Base-by-base conservation (phyloP, 2,113 vertebrate genomes). In the Barnardius zonarius region DNA sequence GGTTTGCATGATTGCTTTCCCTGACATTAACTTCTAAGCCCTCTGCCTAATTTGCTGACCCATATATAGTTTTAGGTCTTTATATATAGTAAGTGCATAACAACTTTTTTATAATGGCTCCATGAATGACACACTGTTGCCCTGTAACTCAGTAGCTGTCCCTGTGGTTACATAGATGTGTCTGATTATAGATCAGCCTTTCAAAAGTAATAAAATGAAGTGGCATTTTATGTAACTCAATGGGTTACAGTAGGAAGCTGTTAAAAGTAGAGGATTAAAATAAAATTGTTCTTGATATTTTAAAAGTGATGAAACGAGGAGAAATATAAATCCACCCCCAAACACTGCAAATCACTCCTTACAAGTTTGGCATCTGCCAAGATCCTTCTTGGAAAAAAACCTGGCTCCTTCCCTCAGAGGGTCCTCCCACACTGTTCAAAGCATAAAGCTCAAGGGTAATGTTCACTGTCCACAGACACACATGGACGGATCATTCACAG, bases 301-400 rank as follows among this genome's bases (percentile, higher is more conserved):
- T 84, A 95, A 95, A 95, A 95, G 93, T 95, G 93, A 89, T 90
- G 80, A 94, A 94, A 92, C 0, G 14, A 94, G 77, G 80, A 96
- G 83, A 94, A 96, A 97, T 94, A 94, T 89, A 96, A 96, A 96
- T 79, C 96, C 96, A 69, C 96, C 95, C 83, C 70, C 93, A 94
- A 95, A 84, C 0, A 1, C 93, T 92, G 86, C 80, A 96, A 89
- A 96, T 90, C 78, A 88, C 27, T 96, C 41, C 64, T 81, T 86
- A 41, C 28, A 86, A 86, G 80, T 84, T 86, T 86, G 86, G 74
- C 88, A 92, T 69, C 69, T 93, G 88, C 78, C 74, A 93, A 89
- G 83, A 91, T 73, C 57, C 70, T 86, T 43, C 69, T 89, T 81
- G 49, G 57, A 33, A 68, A 92, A 91, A 86, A 80, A 79, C 27